A percentile compares a stretch with the other conserved stretches of the same genome.
Evolutionary conservation across 23 tunicate species (phyloP).

Genomic region (Pegea sp.): DNA sequence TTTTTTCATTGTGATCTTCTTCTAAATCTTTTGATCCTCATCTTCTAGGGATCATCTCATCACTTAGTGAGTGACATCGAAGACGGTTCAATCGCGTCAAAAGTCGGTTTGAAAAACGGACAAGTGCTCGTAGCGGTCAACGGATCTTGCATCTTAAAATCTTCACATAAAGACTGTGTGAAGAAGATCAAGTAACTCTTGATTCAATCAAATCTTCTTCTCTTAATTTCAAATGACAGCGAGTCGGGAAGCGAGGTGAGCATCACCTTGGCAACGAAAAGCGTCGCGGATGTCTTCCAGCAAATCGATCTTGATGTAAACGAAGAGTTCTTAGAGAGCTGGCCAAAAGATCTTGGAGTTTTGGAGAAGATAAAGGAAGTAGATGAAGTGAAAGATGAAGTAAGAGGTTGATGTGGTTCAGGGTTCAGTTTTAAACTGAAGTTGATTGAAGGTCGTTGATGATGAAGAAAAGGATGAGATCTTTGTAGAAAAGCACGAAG

Average conservation of each 20-base stretch:
- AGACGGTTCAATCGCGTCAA: constrained; percentile 15
- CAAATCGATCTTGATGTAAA: constrained; percentile 16
- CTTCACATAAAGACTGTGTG: constrained; percentile 44
- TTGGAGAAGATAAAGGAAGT: background rate
- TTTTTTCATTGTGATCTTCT: background rate
- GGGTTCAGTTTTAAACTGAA: background rate
- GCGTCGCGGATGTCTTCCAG: constrained; percentile 20
- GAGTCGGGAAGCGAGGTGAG: constrained; percentile 30
- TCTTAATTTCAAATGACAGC: constrained; percentile 6
- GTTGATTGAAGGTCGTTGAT: background rate
- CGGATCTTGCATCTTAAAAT: constrained; percentile 17
- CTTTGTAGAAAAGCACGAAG: too few species aligned
- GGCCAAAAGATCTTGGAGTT: constrained; percentile 41
- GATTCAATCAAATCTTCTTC: background rate
- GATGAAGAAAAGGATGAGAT: too few species aligned
- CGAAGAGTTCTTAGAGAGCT: constrained; percentile 29
- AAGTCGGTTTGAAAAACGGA: constrained; percentile 43
- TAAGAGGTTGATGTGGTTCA: background rate
- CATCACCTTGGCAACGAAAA: constrained; percentile 21
- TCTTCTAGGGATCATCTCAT: constrained; percentile 14
- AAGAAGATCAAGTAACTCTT: constrained; percentile 47
- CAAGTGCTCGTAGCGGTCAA: constrained; percentile 39
- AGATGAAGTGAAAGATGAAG: background rate
- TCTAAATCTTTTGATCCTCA: background rate
- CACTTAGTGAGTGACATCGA: constrained; percentile 52